These are phyloP conservation scores for Nothocercus nigrocapillus DNA, from an alignment of 2,113 vertebrate species.

Conservation along the genomic window DNA sequence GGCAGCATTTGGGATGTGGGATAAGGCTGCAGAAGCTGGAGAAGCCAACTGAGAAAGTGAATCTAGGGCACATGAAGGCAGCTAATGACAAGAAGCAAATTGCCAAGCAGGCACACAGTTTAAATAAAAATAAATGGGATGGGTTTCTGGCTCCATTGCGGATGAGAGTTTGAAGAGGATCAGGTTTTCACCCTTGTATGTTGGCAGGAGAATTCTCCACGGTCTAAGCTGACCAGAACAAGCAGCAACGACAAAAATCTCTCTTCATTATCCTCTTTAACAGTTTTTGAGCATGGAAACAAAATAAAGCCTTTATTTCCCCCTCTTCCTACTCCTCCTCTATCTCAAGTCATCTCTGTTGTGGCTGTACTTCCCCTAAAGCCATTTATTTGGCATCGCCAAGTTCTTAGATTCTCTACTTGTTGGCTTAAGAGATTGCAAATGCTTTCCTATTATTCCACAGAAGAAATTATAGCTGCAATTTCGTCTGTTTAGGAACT, in stretches of 20 bases:
- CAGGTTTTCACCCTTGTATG: neutral
- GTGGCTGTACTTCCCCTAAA: neutral
- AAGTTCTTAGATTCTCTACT: neutral
- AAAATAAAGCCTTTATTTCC: neutral
- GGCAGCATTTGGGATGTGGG: neutral
- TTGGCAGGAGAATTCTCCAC: neutral
- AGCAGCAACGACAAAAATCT: neutral
- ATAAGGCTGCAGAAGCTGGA: neutral
- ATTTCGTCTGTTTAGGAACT: neutral
- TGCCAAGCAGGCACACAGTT: neutral
- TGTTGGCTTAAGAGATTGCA: neutral
- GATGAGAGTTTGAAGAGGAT: neutral
- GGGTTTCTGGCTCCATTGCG: neutral
- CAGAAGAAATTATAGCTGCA: neutral
- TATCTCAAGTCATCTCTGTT: neutral
- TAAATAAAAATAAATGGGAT: constrained; percentile 6
- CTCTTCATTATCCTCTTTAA: neutral
- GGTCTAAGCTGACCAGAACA: neutral
- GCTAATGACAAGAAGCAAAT: neutral
- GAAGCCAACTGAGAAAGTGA: neutral
- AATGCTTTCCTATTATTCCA: neutral
- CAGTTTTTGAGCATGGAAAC: neutral
- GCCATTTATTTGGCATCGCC: neutral
- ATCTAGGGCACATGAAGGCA: neutral
- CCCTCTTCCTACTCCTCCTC: neutral